Base-by-base conservation (phyloP, 2,113 vertebrate genomes). In the Leptobrachium ailaonicum region DNA sequence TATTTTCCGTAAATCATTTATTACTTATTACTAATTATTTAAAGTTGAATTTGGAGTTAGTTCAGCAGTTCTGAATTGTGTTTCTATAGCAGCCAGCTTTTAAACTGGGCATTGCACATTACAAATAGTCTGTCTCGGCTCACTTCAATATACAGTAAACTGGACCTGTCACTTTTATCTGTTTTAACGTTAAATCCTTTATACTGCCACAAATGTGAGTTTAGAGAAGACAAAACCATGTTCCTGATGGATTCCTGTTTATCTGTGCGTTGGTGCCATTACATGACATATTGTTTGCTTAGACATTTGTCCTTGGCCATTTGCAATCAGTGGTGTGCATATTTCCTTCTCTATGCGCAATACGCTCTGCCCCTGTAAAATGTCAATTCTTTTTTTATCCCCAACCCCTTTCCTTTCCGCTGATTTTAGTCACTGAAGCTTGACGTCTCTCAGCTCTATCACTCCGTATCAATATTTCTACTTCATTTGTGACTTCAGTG, bases 351-450 rank as follows among this genome's bases (percentile, higher is more conserved):
- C 10, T 60, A 12, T 8, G 56, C 13, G 3, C 56, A 12, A 13
- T 60, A 32, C 20, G 20, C 20, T 32, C 20, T 32, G 20, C 13
- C 56, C 56, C 1, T 1, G 56, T 12, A 60, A 60, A 60, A 60
- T 60, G 56, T 60, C 56, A 60, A 14, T 60, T 60, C 56, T 60
- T 60, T 60, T 60, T 60, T 60, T 60, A 60, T 60, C 56, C 56
- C 9, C 10, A 60, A 60, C 56, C 56, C 8, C 56, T 60, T 60
- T 60, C 56, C 56, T 60, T 60, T 60, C 13, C 20, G 9, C 62
- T 40, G 62, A 64, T 64, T 64, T 64, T 8, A 60, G 62, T 64
- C 62, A 32, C 62, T 64, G 62, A 20, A 64, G 62, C 32, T 64
- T 64, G 62, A 64, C 62, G 32, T 40, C 62, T 64, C n/a, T 64